Percentiles rank a stretch among this genome's conserved stretches.
These are phyloP conservation scores for Drosophila ochracea DNA, from an alignment of 2,888 invertebrate genomes.

Conservation along the genomic window DNA sequence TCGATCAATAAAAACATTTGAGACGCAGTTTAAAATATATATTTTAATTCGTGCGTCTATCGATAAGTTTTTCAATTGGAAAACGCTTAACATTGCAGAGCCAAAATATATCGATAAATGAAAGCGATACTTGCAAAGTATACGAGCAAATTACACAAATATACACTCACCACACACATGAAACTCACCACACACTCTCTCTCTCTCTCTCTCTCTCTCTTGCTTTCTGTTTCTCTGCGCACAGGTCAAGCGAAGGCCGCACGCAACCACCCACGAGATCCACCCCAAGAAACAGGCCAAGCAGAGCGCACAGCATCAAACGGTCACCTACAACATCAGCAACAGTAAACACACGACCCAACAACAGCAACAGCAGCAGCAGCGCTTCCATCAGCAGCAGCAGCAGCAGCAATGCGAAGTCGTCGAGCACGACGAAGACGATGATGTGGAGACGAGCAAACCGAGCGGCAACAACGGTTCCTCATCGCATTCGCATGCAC, in stretches of 20 bases:
- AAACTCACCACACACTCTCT: constrained; percentile 5
- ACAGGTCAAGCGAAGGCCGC: constrained; percentile 92
- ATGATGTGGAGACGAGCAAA: constrained; percentile 66
- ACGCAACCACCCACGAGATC: constrained; percentile 68
- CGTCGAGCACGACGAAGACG: constrained; percentile 60
- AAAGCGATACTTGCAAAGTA: background rate
- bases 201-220: background rate
- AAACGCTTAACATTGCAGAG: background rate
- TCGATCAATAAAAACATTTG: background rate
- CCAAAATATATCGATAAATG: background rate
- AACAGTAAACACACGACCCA: constrained; percentile 40
- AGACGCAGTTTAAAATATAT: background rate
- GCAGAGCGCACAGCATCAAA: constrained; percentile 81
- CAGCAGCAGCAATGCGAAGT: constrained; percentile 51
- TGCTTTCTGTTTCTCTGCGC: constrained; percentile 61
- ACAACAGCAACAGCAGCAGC: constrained; percentile 39
- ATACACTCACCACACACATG: background rate
- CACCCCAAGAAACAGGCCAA: constrained; percentile 87
- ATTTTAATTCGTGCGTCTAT: background rate
- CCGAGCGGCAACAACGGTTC: constrained; percentile 53
- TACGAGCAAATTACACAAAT: background rate
- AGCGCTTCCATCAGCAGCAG: constrained; percentile 43
- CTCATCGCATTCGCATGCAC: constrained; percentile 51
- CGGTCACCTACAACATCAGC: constrained; percentile 60
- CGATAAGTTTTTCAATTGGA: background rate